Evolutionary conservation across 2,888 invertebrate species (phyloP).

Genomic region (Oligia latruncula): DNA sequence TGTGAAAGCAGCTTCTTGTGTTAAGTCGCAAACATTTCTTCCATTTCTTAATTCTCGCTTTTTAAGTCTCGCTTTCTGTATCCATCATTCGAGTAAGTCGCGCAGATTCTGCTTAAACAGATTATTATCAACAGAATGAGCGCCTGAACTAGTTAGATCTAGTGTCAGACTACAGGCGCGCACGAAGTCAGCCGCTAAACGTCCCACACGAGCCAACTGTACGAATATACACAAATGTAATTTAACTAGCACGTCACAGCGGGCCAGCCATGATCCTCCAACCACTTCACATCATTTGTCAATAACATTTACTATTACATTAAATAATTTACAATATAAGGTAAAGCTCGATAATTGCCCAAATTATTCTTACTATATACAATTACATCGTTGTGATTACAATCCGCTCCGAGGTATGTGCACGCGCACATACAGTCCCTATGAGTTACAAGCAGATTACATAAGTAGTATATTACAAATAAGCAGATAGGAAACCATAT

Average conservation of each 20-base stretch:
- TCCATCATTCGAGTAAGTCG: background rate
- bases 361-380: slow-evolving; percentile 63
- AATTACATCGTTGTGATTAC: slow-evolving; percentile 49
- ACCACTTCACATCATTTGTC: slow-evolving; percentile 12
- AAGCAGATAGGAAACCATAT: slow-evolving; percentile 35
- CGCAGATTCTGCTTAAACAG: background rate
- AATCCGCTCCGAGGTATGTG: background rate
- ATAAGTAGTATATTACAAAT: slow-evolving; percentile 34
- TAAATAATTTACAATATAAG: slow-evolving; percentile 56
- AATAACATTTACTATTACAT: slow-evolving; percentile 53
- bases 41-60: background rate
- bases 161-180: background rate
- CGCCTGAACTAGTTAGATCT: background rate
- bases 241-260: slow-evolving; percentile 21
- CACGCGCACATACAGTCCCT: background rate
- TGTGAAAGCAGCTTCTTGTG: background rate
- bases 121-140: background rate
- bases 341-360: slow-evolving; percentile 69
- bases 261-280: background rate
- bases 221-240: slow-evolving; percentile 30
- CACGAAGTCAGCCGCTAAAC: background rate
- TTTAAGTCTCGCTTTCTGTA: background rate
- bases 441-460: slow-evolving; percentile 25
- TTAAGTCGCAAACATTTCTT: background rate
- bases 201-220: background rate